Evolutionary conservation across 2,113 vertebrate species (phyloP).

Genomic region (Tiliqua scincoides): DNA sequence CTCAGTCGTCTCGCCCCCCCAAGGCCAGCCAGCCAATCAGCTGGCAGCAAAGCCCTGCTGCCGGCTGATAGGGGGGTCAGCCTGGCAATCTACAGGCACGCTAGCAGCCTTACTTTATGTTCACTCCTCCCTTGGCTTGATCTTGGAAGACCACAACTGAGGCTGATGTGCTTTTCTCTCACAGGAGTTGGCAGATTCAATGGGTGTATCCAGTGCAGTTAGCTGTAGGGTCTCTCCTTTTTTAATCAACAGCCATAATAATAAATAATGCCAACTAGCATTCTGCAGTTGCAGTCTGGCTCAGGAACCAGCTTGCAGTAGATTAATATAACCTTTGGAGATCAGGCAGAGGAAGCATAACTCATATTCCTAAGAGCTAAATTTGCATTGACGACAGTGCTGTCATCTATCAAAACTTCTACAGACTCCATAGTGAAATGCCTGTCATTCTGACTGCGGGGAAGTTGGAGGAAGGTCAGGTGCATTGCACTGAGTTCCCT

Average conservation of each 20-base stretch:
- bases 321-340: conserved; percentile 22
- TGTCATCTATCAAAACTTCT: conserved; percentile 14
- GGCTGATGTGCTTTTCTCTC: no score
- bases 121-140: background rate
- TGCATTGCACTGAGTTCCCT: background rate
- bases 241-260: no score
- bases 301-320: background rate
- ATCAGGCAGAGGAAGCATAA: conserved; percentile 22
- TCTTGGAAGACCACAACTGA: background rate
- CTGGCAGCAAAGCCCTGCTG: no score
- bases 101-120: no score
- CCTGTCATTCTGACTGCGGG: background rate
- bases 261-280: background rate
- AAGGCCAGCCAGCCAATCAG: no score
- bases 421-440: background rate
- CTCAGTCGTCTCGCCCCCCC: no score
- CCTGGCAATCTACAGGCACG: no score
- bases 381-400: conserved; percentile 20
- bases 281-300: background rate
- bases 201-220: no score
- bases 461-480: conserved; percentile 13
- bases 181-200: background rate
- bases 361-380: conserved; percentile 21
- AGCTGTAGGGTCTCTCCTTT: background rate
- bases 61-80: no score